Evolutionary conservation across 2,797 vertebrate species (phyloP), one percentile per base, ranked within the genome.

Genomic region (Dallia pectoralis): DNA sequence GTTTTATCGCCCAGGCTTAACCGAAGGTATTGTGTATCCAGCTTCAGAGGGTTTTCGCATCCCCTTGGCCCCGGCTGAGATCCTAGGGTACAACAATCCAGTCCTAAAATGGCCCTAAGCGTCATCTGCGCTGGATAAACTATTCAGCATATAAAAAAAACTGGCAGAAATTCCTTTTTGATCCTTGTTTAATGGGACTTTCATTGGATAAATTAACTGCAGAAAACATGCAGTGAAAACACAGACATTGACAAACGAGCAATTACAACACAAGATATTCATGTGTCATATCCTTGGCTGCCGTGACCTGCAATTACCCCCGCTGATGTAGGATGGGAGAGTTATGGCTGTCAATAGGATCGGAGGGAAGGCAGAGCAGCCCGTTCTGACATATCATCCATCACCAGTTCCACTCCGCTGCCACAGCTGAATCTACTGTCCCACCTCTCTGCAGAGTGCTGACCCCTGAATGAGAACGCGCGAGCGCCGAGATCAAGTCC

Each of bases 211-310:
- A 82, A 33, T 69, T 67, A 73, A 69, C 74, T 63, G 67, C 22
- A 30, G 63, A 68, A 74, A 71, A 72, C 36, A 33, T 75, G 81
- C 82, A 47, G 77, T 76, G 75, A 77, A 80, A 70, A 27, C 22
- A 1, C 74, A 89, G 91, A 92, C 87, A 70, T 84, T 92, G 90
- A 93, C 89, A 88, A 92, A 93, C 88, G 86, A 91, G 87, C 89
- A 92, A 91, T 92, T 88, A 88, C 82, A 84, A 71, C 51, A 25
- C 78, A 81, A 73, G 74, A 89, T 91, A 89, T 91, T 90, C 85
- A 81, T 44, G 76, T 81, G 85, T 90, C 89, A 88, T 78, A 87
- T 87, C 81, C 81, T 79, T 81, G 87, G 84, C 85, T 59, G 53
- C 74, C 68, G 70, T 84, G 91, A 91, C 90, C 89, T 15, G 44